Base-by-base conservation (phyloP, 1,140 invertebrate genomes). In the Oppia nitens region DNA sequence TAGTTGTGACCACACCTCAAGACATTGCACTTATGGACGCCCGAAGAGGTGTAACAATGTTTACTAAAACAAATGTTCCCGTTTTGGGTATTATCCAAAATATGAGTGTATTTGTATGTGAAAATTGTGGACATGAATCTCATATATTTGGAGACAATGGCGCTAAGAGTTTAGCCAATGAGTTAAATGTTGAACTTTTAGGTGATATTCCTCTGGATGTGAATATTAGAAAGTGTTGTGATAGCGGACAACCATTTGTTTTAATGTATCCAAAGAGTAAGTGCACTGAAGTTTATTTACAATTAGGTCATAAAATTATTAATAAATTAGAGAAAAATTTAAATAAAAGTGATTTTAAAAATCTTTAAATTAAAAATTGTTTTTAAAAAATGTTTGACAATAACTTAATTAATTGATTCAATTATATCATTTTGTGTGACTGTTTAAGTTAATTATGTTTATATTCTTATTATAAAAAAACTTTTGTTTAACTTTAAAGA, bases 1-100 rank as follows among this genome's bases (percentile, higher is more conserved):
- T 93, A 6, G 71, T 93, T 27, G 83, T 93, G 0, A 88, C 85
- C 17, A 91, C 87, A 1, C 87, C 88, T 0, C 87, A 92, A 70
- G 78, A 78, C 55, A 81, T 86, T 4, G 82, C 88, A 0, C 64
- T 90, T 3, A 79, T 87, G 66, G 87, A 92, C 32, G 83, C 86
- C 0, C 75, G 79, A 61, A 77, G 80, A 63, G 66, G 65, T n/a
- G 58, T 63, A 17, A 62, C 55, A 29, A 68, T 68, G 67, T 68
- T 65, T 51, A 54, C 54, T 4, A 88, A 83, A 68, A 69, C 90
- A 2, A 75, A 82, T 55, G 77, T 91, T 53, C 85, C 86, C 1
- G 76, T 91, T 47, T 74, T 85, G 53, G 88, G 87, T 17, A 71
- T 90, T 57, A 80, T 90, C 1, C 81, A 89, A 67, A 93, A 92